Percentiles rank a stretch among this genome's conserved stretches.
phyloP scores from a whole-genome alignment of 2,888 invertebrate species.

The Tiliacea citrago region DNA sequence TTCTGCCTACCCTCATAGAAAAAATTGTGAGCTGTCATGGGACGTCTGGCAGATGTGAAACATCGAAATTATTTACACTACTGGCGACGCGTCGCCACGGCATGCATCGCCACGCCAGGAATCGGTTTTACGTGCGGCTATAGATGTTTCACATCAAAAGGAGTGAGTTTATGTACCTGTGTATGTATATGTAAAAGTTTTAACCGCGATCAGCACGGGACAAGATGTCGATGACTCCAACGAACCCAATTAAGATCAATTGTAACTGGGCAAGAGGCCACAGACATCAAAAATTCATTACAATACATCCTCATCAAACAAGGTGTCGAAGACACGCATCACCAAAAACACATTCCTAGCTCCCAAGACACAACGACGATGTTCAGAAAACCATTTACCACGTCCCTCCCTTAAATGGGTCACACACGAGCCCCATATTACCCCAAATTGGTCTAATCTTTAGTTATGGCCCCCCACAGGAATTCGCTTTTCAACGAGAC shows the following conservation, averaged over 20 bases:
- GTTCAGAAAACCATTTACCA: constrained; percentile 81
- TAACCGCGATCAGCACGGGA: not conserved
- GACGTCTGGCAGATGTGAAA: no score
- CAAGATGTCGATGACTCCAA: not conserved
- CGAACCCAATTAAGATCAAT: not conserved
- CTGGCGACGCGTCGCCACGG: no score
- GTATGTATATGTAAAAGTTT: not conserved
- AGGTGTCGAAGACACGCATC: constrained; percentile 49
- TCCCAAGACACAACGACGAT: constrained; percentile 73
- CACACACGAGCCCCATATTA: constrained; percentile 78
- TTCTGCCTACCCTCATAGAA: no score
- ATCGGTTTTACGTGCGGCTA: no score
- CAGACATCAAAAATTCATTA: not conserved
- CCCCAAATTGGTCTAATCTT: constrained; percentile 83
- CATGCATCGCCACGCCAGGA: no score
- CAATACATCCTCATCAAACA: not conserved
- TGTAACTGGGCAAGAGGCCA: not conserved
- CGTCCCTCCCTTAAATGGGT: constrained; percentile 78
- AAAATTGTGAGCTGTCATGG: no score
- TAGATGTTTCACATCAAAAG: no score
- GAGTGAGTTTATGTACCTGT: no score
- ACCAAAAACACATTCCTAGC: constrained; percentile 60
- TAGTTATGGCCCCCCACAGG: constrained; percentile 77
- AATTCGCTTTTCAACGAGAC: constrained; percentile 74
- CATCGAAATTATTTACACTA: no score